Percentiles rank a stretch among this genome's conserved stretches.
Evolutionary conservation across 2,888 invertebrate species (phyloP).

Genomic region (Willowsia nigromaculata): DNA sequence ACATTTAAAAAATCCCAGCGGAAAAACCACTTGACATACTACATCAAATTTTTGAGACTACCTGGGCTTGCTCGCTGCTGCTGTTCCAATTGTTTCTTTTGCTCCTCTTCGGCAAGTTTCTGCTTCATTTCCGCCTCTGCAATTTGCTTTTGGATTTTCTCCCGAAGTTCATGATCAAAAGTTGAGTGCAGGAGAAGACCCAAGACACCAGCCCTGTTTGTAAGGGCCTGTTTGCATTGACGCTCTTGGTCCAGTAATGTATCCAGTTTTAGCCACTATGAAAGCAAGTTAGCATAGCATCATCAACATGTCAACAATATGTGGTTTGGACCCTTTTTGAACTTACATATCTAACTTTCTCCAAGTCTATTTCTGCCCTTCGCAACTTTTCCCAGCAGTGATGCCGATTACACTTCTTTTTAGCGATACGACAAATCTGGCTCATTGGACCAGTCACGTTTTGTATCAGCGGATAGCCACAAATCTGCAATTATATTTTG

Average conservation of each 20-base stretch:
- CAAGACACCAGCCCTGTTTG: constrained; percentile 92
- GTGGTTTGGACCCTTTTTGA: neutral
- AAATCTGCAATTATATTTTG: constrained; percentile 84
- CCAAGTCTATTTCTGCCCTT: constrained; percentile 96
- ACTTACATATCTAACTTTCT: constrained; percentile 84
- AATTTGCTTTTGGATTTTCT: constrained; percentile 80
- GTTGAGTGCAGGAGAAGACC: constrained; percentile 98
- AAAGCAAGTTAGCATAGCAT: neutral
- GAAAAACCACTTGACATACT: no score
- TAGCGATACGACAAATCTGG: constrained; percentile 92
- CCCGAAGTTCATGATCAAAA: constrained; percentile 95
- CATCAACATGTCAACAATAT: neutral
- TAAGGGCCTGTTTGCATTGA: constrained; percentile 87
- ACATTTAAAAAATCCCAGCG: neutral
- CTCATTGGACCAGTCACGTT: constrained; percentile 84
- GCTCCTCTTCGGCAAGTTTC: constrained; percentile 44
- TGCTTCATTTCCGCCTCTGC: constrained; percentile 54
- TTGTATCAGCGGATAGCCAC: constrained; percentile 93
- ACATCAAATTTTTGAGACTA: constrained; percentile 1
- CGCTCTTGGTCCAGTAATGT: constrained; percentile 96
- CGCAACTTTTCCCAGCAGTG: constrained; percentile 97
- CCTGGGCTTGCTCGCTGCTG: constrained; percentile 6
- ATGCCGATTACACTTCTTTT: constrained; percentile 94
- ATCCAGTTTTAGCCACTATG: constrained; percentile 94
- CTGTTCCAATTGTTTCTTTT: constrained; percentile 30